Evolutionary conservation across 2,113 vertebrate genomes (phyloP).

Genomic region (Lepisosteus osseus): DNA sequence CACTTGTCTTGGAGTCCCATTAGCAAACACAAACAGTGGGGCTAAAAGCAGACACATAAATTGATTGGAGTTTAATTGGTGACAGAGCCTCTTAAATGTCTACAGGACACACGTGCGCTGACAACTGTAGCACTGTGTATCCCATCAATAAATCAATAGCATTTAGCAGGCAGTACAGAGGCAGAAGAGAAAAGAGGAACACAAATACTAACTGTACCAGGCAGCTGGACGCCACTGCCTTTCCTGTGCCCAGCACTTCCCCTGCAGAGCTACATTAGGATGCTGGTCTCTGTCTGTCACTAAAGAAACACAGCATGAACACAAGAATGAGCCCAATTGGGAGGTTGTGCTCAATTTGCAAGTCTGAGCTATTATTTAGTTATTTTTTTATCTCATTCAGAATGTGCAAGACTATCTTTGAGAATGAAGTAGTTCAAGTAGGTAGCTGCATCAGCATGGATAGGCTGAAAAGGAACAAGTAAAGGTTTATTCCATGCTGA

Average conservation of each 20-base stretch:
- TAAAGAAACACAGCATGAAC: no score
- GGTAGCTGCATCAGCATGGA: no score
- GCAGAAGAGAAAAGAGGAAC: slow-evolving; percentile 1
- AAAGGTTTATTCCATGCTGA: no score
- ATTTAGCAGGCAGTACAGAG: slow-evolving; percentile 13
- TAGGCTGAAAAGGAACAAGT: no score
- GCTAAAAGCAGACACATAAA: slow-evolving; percentile 8
- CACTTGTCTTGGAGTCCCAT: slow-evolving; percentile 14
- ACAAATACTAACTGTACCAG: not conserved
- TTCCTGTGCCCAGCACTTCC: not conserved
- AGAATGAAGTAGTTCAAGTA: no score
- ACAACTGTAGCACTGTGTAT: slow-evolving; percentile 1
- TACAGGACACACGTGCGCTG: slow-evolving; percentile 20
- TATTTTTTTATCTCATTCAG: no score
- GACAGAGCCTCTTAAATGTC: slow-evolving; percentile 29
- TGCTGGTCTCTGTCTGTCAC: not conserved
- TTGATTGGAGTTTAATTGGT: slow-evolving; percentile 37
- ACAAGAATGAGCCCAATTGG: no score
- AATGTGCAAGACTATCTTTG: no score
- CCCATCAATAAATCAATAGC: slow-evolving; percentile 26
- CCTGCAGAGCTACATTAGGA: not conserved
- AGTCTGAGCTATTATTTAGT: no score
- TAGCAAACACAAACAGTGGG: slow-evolving; percentile 1
- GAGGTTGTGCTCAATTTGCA: no score
- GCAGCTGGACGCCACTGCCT: not conserved